A percentile compares a stretch with the other conserved stretches of the same genome.
Evolutionary conservation across 2,113 vertebrate species (phyloP).

Genomic region (Peromyscus polionotus): DNA sequence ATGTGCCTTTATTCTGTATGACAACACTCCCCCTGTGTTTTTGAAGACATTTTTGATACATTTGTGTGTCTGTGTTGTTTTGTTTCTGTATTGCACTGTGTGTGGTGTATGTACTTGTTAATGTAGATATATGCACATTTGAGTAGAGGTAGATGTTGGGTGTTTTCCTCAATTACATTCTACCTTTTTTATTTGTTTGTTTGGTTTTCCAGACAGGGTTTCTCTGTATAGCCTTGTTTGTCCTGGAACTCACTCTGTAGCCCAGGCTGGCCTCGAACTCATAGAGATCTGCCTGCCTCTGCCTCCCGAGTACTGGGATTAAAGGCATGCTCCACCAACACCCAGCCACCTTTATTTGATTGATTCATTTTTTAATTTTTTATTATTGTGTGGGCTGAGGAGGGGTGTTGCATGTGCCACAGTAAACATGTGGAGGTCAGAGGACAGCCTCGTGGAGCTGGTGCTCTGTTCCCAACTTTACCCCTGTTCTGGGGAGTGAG

Average conservation of each 20-base stretch:
- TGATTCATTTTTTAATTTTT: background rate
- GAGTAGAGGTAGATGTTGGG: background rate
- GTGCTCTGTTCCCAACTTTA: background rate
- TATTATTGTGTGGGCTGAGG: background rate
- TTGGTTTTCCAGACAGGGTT: background rate
- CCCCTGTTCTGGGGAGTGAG: background rate
- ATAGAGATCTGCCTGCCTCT: background rate
- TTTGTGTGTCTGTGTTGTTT: background rate
- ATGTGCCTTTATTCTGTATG: background rate
- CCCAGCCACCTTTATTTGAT: background rate
- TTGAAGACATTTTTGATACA: slow-evolving; percentile 14
- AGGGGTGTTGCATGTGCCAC: background rate
- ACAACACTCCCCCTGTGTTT: background rate
- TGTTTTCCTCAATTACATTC: background rate
- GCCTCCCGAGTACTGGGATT: background rate
- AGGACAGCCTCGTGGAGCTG: background rate
- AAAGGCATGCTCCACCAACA: background rate
- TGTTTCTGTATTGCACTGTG: background rate
- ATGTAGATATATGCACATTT: background rate
- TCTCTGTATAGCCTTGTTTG: background rate
- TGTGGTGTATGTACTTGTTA: background rate
- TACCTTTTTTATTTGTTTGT: background rate
- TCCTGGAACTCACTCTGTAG: background rate
- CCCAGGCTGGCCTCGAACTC: background rate
- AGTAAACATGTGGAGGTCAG: background rate